Evolutionary conservation across 2,797 vertebrate genomes (phyloP), one percentile per base, ranked within the genome.

Genomic region (Halcyon chelicuti): DNA sequence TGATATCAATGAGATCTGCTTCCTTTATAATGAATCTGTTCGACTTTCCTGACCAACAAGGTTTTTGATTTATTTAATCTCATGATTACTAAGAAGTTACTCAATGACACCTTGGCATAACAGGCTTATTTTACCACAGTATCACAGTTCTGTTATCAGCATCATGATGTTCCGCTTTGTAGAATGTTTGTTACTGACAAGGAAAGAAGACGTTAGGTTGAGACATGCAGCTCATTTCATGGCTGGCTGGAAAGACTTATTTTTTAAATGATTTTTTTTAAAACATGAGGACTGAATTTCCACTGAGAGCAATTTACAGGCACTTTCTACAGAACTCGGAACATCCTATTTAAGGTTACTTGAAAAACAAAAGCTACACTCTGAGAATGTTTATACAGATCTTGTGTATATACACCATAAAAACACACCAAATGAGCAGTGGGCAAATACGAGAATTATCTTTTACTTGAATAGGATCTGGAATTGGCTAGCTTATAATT

Each of bases 61-160:
- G n/a, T 63, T 82, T 90, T 58, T 78, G 87, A 44, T 77, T 94
- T 57, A 94, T 83, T 93, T 90, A 93, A 89, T 90, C 88, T 82
- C 1, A 3, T 85, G 77, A 90, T 80, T 87, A 89, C 67, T 60
- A 78, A 89, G 70, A 94, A 76, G 60, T 65, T 81, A 74, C 83
- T 46, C 77, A 95, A 62, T 71, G 82, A 91, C 89, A 94, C 84
- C 82, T 87, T 90, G 86, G 84, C 76, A 77, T 91, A 88, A 90
- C 7, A 71, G 65, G 89, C 73, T 96, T 93, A 83, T 49, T 91
- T 86, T 55, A 93, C 80, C 82, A 84, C 65, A 65, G 57, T 58
- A 93, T 86, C 73, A 73, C n/a, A 87, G 51, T 44, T 86, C 71
- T 62, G 80, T 81, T 90, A 89, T 73, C 61, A 85, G 51, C 75